These are phyloP conservation scores for Diuraphis noxia DNA, from an alignment of 1,140 invertebrate genomes.

Conservation along the genomic window DNA sequence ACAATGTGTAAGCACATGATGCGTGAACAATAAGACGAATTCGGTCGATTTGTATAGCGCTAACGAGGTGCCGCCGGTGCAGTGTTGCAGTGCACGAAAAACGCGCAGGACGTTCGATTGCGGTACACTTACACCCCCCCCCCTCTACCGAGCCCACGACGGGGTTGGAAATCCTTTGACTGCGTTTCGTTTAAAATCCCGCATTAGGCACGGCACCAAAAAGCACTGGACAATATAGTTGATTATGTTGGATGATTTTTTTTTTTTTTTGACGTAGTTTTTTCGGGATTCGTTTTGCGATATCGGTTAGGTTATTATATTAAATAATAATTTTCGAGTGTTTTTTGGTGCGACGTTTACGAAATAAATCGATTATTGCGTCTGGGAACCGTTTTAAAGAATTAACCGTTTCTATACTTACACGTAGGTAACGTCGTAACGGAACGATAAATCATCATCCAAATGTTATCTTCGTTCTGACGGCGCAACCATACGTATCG, in stretches of 20 bases:
- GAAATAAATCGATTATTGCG: background rate
- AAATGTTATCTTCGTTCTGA: background rate
- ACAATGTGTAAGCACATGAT: slow-evolving; percentile 20
- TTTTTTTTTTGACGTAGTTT: no score
- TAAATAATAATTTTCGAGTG: background rate
- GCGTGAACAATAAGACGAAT: slow-evolving; percentile 12
- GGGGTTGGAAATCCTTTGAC: background rate
- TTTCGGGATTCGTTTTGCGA: background rate
- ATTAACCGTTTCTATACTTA: background rate
- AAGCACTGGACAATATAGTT: background rate
- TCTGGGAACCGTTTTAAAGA: background rate
- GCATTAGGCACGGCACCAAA: background rate
- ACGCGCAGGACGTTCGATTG: background rate
- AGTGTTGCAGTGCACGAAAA: background rate
- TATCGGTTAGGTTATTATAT: background rate
- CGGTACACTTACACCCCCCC: background rate
- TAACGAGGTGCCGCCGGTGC: slow-evolving; percentile 37
- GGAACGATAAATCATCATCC: background rate
- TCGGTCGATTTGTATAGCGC: slow-evolving; percentile 37
- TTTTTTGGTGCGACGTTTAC: background rate
- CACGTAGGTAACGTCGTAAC: background rate
- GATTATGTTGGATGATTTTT: no score
- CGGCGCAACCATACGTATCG: background rate
- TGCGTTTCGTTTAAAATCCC: background rate
- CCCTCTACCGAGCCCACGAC: background rate